Conservation (phyloP, 2,113 vertebrate species). For the Xiphias gladius region DNA sequence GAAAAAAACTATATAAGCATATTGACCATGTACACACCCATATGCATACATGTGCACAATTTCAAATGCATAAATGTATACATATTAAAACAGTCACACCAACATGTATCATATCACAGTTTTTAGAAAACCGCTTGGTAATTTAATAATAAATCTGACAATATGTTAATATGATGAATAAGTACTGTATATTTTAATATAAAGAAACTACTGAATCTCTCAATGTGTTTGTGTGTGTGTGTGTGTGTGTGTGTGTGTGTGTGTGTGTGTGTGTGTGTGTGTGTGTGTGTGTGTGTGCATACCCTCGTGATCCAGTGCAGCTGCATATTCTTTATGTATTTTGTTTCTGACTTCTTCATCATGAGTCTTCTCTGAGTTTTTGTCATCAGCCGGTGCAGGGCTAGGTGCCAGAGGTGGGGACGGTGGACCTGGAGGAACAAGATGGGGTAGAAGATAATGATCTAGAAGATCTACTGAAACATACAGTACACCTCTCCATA, state of each 20-base stretch:
- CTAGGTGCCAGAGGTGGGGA: conserved; percentile 58
- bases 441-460: not conserved
- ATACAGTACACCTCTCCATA: not conserved
- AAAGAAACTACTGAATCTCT: not conserved
- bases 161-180: not conserved
- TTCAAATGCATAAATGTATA: not conserved
- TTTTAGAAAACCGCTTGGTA: not conserved
- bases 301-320: conserved; percentile 90
- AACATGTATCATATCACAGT: not conserved
- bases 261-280: not conserved
- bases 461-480: not conserved
- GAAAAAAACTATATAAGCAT: not conserved
- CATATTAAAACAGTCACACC: not conserved
- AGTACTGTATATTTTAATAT: not conserved
- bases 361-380: conserved; percentile 64
- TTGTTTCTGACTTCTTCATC: conserved; percentile 77
- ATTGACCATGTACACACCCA: not conserved
- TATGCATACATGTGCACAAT: not conserved
- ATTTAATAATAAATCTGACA: not conserved
- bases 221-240: not conserved
- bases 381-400: conserved; percentile 60
- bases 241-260: not conserved
- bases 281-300: conserved; percentile 29
- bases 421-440: conserved; percentile 41
- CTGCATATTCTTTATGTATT: conserved; percentile 86